Conservation (phyloP, 2,797 vertebrate species). For the Crenichthys baileyi region DNA sequence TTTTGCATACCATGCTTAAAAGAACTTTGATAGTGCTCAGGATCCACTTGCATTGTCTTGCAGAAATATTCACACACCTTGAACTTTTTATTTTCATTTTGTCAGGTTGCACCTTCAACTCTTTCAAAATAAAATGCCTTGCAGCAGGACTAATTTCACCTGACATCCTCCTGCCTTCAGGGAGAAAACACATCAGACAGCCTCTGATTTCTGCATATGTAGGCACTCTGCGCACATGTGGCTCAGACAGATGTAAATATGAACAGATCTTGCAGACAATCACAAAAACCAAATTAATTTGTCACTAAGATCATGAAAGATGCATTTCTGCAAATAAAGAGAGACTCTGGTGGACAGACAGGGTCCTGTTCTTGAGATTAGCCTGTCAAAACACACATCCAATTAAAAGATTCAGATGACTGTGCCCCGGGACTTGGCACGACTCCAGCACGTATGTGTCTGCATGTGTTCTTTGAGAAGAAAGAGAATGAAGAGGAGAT, state of each 20-base stretch:
- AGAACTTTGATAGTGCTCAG: background rate
- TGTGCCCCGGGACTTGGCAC: conserved; percentile 53
- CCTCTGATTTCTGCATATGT: conserved; percentile 11
- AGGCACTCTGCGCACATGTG: conserved; percentile 4
- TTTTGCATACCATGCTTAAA: background rate
- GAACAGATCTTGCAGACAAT: conserved; percentile 30
- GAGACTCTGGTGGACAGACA: conserved; percentile 53
- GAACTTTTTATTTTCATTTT: background rate
- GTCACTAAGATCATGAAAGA: conserved; percentile 52
- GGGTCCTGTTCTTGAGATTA: conserved; percentile 64
- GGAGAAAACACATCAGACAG: conserved; percentile 10
- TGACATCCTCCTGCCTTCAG: conserved; percentile 7
- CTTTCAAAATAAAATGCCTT: conserved; percentile 1
- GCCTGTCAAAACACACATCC: conserved; percentile 71
- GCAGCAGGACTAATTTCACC: background rate
- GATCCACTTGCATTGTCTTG: background rate
- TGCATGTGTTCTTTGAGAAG: conserved; percentile 15
- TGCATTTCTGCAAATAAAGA: conserved; percentile 39
- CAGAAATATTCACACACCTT: background rate
- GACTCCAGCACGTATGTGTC: conserved; percentile 20
- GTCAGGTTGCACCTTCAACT: background rate
- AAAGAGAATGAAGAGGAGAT: conserved; percentile 23
- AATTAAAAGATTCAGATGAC: conserved; percentile 72
- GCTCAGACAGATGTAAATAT: background rate
- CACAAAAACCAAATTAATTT: conserved; percentile 34